Evolutionary conservation across 1,140 invertebrate genomes (phyloP), one percentile per base, ranked within the genome.

Genomic region (Drosophila setifemur): DNA sequence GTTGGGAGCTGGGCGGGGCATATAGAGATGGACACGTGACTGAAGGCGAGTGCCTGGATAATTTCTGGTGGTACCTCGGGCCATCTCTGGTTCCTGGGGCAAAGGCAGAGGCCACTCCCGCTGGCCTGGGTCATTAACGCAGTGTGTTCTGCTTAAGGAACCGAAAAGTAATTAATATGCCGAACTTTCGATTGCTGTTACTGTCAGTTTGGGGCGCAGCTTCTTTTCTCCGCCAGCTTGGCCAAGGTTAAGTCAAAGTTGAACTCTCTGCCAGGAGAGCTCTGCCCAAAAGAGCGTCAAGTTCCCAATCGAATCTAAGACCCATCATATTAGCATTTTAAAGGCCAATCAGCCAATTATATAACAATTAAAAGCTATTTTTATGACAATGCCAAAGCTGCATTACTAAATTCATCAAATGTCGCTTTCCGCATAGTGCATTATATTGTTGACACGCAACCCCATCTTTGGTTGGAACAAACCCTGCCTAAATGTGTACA

Each of bases 321-420:
- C 25, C 25, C 28, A 12, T 12, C n/a, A 9, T 12, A 68, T 23
- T 6, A 21, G 26, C 52, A 64, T 71, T 29, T 35, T 33, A 19
- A 18, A 8, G 26, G 40, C 47, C 43, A 58, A 72, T 72, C 68
- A 48, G 18, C 45, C 40, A 49, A 60, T 73, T 85, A 78, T 85
- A 66, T 77, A 43, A 74, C 79, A 83, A 83, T 83, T 83, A 85
- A 72, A 83, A 78, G 71, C 55, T 58, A 71, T 74, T 85, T 85
- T 71, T 42, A 52, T 85, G 73, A 64, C 74, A 43, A 39, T 69
- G 78, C 42, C 16, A 69, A 68, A 54, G n/a, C n/a, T n/a, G n/a
- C n/a, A 45, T 54, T 16, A 66, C 37, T 25, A 66, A 64, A 67
- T 66, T 52, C 14, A 69, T 69, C 43, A 23, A 54, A 28, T 57